phyloP scores from a whole-genome alignment of 2,797 vertebrate genomes.

The Lemur catta region DNA sequence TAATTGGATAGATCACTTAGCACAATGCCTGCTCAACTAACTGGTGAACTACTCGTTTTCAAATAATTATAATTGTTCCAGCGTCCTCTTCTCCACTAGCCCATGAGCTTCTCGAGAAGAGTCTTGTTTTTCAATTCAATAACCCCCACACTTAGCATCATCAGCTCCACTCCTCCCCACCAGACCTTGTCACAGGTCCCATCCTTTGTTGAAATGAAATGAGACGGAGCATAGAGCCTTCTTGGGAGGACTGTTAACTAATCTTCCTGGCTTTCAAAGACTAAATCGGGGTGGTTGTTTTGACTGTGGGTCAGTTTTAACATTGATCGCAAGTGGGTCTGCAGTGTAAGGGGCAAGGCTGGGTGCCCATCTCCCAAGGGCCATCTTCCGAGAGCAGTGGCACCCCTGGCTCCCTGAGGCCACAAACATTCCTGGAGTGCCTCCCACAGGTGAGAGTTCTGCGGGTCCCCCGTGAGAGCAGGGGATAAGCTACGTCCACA shows the following conservation, averaged over 20 bases:
- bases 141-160: background rate
- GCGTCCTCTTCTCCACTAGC: background rate
- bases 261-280: background rate
- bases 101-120: background rate
- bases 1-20: background rate
- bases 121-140: background rate
- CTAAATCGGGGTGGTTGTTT: background rate
- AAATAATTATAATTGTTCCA: background rate
- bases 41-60: background rate
- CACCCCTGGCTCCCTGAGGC: background rate
- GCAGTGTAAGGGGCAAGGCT: background rate
- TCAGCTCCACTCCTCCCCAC: no score
- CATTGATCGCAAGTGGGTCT: background rate
- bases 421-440: background rate
- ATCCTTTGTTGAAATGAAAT: background rate
- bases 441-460: background rate
- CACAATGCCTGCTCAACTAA: background rate
- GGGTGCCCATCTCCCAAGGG: background rate
- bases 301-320: background rate
- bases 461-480: background rate
- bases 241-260: background rate
- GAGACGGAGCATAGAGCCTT: background rate
- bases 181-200: background rate
- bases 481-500: background rate
- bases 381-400: background rate